Base-by-base conservation (phyloP, 2,888 invertebrate species). In the Melinaea marsaeus region DNA sequence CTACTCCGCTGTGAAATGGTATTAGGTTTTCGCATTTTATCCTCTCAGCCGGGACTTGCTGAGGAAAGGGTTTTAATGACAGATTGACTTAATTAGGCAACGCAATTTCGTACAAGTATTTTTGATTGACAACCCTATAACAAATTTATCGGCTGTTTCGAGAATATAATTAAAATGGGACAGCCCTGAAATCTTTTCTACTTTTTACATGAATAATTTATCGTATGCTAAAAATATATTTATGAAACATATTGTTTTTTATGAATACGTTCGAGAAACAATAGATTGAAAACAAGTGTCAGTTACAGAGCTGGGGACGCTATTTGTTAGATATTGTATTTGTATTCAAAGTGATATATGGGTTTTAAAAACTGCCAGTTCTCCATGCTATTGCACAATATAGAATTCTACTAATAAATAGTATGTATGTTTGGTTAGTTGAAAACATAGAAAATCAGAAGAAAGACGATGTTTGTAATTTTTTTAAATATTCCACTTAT, bases 1-100 rank as follows among this genome's bases (percentile, higher is more conserved):
- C 89, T 90, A 90, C 88, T 90, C 89, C 86, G 81, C 79, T 90
- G 90, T 91, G 89, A 90, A 91, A 91, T 90, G 88, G 89, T 85
- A 88, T 91, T 90, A 91, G 88, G 88, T 90, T 89, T 89, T 90
- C 88, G 85, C 87, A 82, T 88, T 90, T 89, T 86, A 86, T 86
- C 78, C 79, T 86, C 78, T 79, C 76, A 78, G 73, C 79, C 77
- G 83, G 83, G 85, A 83, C 83, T 84, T 81, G 88, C 87, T 88
- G 88, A 89, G 88, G 87, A 88, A 85, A 81, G 88, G 81, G 88
- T 80, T 88, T 89, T 88, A 81, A 89, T 85, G 84, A 83, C 73
- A 83, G 87, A 88, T 88, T 88, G 84, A 88, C 86, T 89, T 90
- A 90, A 90, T 90, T 90, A 86, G 83, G 78, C 80, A 73, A 81